Conservation (phyloP, 2,797 vertebrate species). For the Austrolebias charrua region DNA sequence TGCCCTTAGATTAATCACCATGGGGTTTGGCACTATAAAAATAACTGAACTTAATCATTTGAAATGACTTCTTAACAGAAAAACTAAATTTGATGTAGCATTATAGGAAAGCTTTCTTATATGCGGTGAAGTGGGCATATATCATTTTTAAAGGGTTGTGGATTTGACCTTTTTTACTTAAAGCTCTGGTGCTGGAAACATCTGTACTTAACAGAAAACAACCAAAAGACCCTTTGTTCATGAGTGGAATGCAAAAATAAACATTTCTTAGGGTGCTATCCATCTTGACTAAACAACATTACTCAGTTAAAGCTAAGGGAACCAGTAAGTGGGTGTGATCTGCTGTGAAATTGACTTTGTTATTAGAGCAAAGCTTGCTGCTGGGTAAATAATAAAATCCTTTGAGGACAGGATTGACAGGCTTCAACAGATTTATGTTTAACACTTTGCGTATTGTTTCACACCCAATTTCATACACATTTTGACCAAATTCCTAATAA, state of each 20-base stretch:
- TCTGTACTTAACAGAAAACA: neutral
- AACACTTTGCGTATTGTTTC: constrained; percentile 24
- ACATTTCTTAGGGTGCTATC: constrained; percentile 16
- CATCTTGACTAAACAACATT: constrained; percentile 17
- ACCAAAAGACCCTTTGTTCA: constrained; percentile 6
- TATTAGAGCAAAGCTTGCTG: constrained; percentile 39
- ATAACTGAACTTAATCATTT: neutral
- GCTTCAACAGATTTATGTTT: constrained; percentile 34
- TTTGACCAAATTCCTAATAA: constrained; percentile 23
- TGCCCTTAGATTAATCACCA: no score
- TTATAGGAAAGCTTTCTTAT: no score
- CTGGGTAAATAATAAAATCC: constrained; percentile 53
- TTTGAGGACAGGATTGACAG: constrained; percentile 26
- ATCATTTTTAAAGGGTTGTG: constrained; percentile 1
- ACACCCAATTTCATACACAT: constrained; percentile 39
- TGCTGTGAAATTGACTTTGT: constrained; percentile 52
- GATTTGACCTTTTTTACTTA: neutral
- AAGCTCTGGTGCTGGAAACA: neutral
- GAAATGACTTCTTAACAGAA: no score
- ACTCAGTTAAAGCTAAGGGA: constrained; percentile 24
- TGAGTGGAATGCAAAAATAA: constrained; percentile 19
- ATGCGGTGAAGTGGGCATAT: neutral
- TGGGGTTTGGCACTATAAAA: neutral
- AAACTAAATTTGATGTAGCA: no score
- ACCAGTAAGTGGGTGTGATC: constrained; percentile 39